Conservation (phyloP, 2,113 vertebrate species). For the Tragelaphus imberbis region DNA sequence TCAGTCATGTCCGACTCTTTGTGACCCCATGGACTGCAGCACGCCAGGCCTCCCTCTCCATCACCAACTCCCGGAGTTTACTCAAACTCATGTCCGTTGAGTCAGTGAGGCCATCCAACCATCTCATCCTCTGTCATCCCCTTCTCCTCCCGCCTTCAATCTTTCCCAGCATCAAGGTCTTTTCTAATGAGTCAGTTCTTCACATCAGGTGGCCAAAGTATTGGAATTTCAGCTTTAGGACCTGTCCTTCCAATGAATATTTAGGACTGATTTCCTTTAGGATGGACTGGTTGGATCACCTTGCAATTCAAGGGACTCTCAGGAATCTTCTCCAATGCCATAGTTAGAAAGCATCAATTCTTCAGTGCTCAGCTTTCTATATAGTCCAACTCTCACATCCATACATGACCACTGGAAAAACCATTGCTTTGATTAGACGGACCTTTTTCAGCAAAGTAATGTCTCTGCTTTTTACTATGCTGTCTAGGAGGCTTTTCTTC, state of each 20-base stretch:
- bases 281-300: background rate
- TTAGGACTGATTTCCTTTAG: background rate
- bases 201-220: background rate
- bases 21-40: background rate
- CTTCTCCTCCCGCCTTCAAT: background rate
- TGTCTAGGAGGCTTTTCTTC: background rate
- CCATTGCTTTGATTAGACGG: background rate
- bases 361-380: background rate
- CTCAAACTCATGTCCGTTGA: background rate
- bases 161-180: background rate
- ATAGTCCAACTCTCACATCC: background rate
- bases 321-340: background rate
- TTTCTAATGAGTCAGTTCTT: background rate
- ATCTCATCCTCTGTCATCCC: rapidly evolving
- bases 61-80: rapidly evolving
- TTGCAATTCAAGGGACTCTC: background rate
- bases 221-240: background rate
- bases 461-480: background rate
- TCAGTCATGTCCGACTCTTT: rapidly evolving
- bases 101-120: background rate
- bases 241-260: background rate
- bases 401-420: background rate
- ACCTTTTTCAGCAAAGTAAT: background rate
- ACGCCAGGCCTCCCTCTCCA: background rate
- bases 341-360: background rate